Conservation (phyloP, 2,888 invertebrate genomes). For the Octodonta nipae region DNA sequence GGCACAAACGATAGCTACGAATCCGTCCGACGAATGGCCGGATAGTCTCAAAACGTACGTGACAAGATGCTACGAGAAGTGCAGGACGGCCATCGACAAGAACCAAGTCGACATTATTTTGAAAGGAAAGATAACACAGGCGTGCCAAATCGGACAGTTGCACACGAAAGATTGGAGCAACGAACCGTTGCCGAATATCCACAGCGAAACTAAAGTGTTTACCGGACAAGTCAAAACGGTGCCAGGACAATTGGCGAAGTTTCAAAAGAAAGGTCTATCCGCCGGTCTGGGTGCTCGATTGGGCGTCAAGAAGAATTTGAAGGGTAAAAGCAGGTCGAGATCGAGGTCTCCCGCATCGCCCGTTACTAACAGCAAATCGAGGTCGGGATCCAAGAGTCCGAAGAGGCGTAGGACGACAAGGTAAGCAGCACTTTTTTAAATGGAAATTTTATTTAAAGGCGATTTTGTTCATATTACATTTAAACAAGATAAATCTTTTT, state of each 20-base stretch:
- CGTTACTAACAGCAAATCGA: conserved; percentile 16
- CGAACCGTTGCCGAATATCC: conserved; percentile 81
- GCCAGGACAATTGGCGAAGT: conserved; percentile 43
- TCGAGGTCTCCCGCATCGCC: conserved; percentile 32
- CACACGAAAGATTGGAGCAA: conserved; percentile 92
- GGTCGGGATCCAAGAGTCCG: conserved; percentile 24
- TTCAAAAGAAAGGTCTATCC: conserved; percentile 35
- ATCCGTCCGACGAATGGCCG: conserved; percentile 61
- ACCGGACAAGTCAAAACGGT: conserved; percentile 27
- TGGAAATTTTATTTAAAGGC: too few species aligned
- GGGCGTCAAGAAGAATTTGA: conserved; percentile 39
- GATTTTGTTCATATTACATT: too few species aligned
- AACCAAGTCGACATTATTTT: conserved; percentile 89
- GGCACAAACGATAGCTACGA: conserved; percentile 28
- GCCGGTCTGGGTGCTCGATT: conserved; percentile 43
- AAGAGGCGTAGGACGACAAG: conserved; percentile 28
- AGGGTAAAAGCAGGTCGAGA: conserved; percentile 30
- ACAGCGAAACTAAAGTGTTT: conserved; percentile 53
- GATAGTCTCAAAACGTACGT: conserved; percentile 75
- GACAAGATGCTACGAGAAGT: conserved; percentile 81
- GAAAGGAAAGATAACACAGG: conserved; percentile 84
- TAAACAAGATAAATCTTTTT: too few species aligned
- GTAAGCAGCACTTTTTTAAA: conserved; percentile 17
- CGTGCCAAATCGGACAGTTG: conserved; percentile 75
- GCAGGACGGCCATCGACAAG: conserved; percentile 74